Evolutionary conservation across 2,797 vertebrate species (phyloP).

Genomic region (Pangasius mekongensis): DNA sequence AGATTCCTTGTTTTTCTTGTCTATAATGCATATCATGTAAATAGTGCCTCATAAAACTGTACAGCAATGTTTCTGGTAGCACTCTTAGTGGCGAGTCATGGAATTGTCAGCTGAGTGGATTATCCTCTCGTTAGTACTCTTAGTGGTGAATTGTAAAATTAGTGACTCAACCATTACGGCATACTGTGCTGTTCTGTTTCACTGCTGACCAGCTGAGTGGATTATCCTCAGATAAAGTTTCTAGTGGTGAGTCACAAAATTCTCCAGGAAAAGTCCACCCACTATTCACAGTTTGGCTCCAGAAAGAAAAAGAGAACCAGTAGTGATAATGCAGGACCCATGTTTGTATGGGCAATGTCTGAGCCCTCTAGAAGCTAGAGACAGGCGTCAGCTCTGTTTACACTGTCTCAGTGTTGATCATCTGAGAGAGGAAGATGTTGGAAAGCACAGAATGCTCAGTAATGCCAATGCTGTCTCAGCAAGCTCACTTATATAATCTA

Average conservation of each 20-base stretch:
- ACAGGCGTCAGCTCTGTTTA: not conserved
- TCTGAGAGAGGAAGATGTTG: not conserved
- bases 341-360: not conserved
- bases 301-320: not conserved
- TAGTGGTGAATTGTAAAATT: not conserved
- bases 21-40: too few relatives aligned
- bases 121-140: not conserved
- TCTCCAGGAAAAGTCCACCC: not conserved
- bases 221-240: not conserved
- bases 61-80: not conserved
- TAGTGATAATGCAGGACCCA: not conserved
- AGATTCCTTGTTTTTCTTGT: too few relatives aligned
- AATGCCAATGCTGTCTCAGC: not conserved
- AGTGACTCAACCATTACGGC: not conserved
- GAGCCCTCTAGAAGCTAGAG: not conserved
- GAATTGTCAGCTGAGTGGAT: not conserved
- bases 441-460: not conserved
- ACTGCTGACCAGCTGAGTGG: not conserved
- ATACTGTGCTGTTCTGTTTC: not conserved
- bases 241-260: not conserved
- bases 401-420: not conserved
- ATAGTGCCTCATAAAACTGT: too few relatives aligned
- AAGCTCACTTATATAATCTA: not conserved
- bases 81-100: not conserved
- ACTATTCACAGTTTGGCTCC: not conserved